phyloP scores from a whole-genome alignment of 2,113 vertebrate species.

The Alosa alosa region DNA sequence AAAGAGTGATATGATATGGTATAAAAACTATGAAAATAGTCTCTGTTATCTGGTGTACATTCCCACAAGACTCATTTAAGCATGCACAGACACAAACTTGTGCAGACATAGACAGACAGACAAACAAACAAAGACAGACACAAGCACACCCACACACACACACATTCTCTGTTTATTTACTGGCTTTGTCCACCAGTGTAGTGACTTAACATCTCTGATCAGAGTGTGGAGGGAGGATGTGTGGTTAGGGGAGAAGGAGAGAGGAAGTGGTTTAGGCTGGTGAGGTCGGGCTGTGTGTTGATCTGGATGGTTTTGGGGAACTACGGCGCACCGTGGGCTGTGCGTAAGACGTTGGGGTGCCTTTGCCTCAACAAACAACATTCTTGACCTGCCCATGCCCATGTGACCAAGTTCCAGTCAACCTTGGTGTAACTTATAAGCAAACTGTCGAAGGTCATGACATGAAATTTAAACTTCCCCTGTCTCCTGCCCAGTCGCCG shows the following conservation, averaged over 20 bases:
- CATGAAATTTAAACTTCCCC: conserved; percentile 39
- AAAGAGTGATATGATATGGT: not conserved
- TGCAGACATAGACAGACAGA: not conserved
- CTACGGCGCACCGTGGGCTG: conserved; percentile 45
- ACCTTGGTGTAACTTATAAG: conserved; percentile 53
- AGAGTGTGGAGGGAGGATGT: conserved; percentile 18
- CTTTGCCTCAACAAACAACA: conserved; percentile 65
- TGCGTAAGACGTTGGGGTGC: conserved; percentile 18
- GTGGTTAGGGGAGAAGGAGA: conserved; percentile 58
- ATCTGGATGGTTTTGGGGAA: conserved; percentile 35
- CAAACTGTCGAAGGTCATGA: conserved; percentile 56
- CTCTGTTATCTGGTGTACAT: not conserved
- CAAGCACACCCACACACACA: not conserved
- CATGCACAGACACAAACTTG: not conserved
- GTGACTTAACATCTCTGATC: not conserved
- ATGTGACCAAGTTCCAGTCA: conserved; percentile 58
- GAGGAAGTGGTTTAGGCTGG: conserved; percentile 73
- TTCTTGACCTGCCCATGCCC: conserved; percentile 61
- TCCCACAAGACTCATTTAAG: not conserved
- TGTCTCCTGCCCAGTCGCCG: conserved; percentile 38
- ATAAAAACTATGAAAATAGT: too few relatives aligned
- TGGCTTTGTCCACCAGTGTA: not conserved
- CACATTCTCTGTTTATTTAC: conserved; percentile 14
- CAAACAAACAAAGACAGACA: not conserved
- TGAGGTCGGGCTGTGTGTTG: conserved; percentile 55